Percentiles rank a stretch among this genome's conserved stretches.
These are phyloP conservation scores for Taenaris catops DNA, from an alignment of 2,888 invertebrate genomes.

Conservation along the genomic window DNA sequence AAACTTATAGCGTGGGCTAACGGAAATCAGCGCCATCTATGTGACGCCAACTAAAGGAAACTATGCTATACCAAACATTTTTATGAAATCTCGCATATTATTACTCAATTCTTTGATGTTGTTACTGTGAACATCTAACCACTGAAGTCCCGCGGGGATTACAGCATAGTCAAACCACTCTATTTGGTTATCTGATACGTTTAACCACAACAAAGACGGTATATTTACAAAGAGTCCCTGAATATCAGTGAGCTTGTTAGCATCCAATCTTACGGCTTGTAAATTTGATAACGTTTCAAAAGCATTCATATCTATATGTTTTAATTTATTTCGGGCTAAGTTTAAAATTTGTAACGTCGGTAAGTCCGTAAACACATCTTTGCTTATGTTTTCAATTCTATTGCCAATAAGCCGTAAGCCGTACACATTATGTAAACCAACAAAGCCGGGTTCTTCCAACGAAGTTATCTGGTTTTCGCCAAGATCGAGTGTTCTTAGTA, in stretches of 20 bases:
- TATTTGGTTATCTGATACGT: slow-evolving; percentile 94
- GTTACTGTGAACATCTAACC: slow-evolving; percentile 95
- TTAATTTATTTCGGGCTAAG: slow-evolving; percentile 91
- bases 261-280: slow-evolving; percentile 92
- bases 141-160: slow-evolving; percentile 90
- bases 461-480: slow-evolving; percentile 93
- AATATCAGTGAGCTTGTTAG: slow-evolving; percentile 90
- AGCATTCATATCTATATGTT: slow-evolving; percentile 87
- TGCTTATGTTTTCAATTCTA: slow-evolving; percentile 89
- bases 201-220: slow-evolving; percentile 91
- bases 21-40: too few species aligned
- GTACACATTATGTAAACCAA: slow-evolving; percentile 91
- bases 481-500: slow-evolving; percentile 92
- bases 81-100: too few species aligned
- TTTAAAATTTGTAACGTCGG: slow-evolving; percentile 92
- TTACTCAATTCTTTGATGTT: slow-evolving; percentile 89
- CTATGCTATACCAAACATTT: too few species aligned
- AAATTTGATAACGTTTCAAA: slow-evolving; percentile 89
- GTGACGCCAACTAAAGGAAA: too few species aligned
- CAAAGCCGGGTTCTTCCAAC: slow-evolving; percentile 90
- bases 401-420: slow-evolving; percentile 94
- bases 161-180: slow-evolving; percentile 93
- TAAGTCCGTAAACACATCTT: slow-evolving; percentile 88
- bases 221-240: slow-evolving; percentile 91
- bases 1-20: too few species aligned